A percentile compares a stretch with the other conserved stretches of the same genome.
phyloP scores from a whole-genome alignment of 2,797 vertebrate species.

The Iguana delicatissima region DNA sequence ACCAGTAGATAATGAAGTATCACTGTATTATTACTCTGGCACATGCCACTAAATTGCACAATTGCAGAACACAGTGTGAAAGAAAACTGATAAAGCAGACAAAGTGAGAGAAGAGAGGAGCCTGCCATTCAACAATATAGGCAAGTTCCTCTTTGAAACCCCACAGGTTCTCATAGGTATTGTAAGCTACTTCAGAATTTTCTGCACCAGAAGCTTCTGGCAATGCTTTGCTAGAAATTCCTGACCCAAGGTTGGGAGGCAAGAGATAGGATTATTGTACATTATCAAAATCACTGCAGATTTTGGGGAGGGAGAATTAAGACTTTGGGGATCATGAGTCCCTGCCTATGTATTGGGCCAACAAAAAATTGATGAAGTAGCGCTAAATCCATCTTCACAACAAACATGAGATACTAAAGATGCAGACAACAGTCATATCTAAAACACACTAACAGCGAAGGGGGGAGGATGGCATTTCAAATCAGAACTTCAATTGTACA shows the following conservation, averaged over 20 bases:
- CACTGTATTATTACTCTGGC: neutral
- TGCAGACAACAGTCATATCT: neutral
- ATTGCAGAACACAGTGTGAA: neutral
- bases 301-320: neutral
- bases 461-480: neutral
- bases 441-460: neutral
- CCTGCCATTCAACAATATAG: neutral
- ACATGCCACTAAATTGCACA: neutral
- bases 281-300: neutral
- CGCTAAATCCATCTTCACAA: neutral
- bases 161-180: neutral
- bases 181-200: neutral
- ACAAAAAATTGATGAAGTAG: neutral
- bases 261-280: too few species aligned
- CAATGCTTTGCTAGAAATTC: neutral
- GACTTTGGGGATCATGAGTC: neutral
- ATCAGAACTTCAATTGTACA: neutral
- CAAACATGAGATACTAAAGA: neutral
- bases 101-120: neutral
- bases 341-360: neutral
- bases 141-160: neutral
- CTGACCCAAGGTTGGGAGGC: neutral
- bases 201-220: neutral
- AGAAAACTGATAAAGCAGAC: neutral
- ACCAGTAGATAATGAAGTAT: conserved; percentile 2